A percentile compares a stretch with the other conserved stretches of the same genome.
Evolutionary conservation across 2,113 vertebrate genomes (phyloP).

Genomic region (Limanda limanda): DNA sequence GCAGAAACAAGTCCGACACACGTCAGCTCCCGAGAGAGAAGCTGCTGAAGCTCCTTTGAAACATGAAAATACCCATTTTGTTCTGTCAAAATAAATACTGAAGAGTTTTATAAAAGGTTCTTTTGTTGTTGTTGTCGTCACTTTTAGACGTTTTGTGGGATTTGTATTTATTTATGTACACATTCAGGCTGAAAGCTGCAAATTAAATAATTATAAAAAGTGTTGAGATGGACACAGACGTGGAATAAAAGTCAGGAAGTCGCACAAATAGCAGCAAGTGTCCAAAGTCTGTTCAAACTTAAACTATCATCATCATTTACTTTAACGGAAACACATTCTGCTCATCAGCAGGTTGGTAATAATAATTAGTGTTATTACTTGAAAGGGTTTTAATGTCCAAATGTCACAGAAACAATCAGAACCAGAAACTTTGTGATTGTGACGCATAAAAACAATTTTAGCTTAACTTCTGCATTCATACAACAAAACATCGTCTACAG

Average conservation of each 20-base stretch:
- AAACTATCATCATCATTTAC: too few relatives aligned
- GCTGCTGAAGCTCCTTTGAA: slow-evolving; percentile 58
- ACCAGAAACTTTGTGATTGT: too few relatives aligned
- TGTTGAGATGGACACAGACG: neutral
- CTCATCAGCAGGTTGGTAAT: too few relatives aligned
- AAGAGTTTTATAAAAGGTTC: slow-evolving; percentile 32
- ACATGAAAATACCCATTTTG: slow-evolving; percentile 81
- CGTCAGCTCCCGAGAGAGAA: slow-evolving; percentile 77
- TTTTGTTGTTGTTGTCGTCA: slow-evolving; percentile 52
- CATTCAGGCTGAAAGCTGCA: slow-evolving; percentile 69
- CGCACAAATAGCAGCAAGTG: too few relatives aligned
- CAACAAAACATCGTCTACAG: too few relatives aligned
- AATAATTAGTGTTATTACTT: too few relatives aligned
- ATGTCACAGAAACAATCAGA: too few relatives aligned
- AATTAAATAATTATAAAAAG: slow-evolving; percentile 39
- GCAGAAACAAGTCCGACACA: slow-evolving; percentile 78
- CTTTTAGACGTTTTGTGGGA: slow-evolving; percentile 53
- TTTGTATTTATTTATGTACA: slow-evolving; percentile 64
- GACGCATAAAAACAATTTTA: too few relatives aligned
- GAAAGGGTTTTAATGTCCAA: too few relatives aligned
- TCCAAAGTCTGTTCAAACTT: too few relatives aligned
- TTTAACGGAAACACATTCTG: too few relatives aligned
- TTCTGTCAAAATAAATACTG: slow-evolving; percentile 82
- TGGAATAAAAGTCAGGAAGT: neutral
- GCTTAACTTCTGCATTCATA: too few relatives aligned